A percentile compares a stretch with the other conserved stretches of the same genome.
These are phyloP conservation scores for Tympanuchus pallidicinctus DNA, from an alignment of 2,113 vertebrate genomes.

Conservation along the genomic window DNA sequence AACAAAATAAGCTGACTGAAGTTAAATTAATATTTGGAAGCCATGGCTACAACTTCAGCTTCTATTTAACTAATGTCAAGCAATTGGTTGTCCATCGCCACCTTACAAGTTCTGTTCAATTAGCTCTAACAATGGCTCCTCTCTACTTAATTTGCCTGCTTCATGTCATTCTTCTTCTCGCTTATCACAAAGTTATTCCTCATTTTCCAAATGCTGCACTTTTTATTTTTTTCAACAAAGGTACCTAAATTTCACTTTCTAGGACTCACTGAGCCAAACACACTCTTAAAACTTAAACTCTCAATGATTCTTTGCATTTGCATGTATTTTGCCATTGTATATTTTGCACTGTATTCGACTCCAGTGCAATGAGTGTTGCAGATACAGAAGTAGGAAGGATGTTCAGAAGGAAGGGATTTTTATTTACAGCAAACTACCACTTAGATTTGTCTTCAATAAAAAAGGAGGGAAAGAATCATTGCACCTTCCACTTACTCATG, in stretches of 20 bases:
- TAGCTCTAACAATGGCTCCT: background rate
- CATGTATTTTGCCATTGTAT: background rate
- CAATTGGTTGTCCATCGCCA: background rate
- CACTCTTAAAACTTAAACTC: background rate
- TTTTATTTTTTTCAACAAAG: background rate
- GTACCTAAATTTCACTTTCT: background rate
- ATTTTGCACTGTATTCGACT: background rate
- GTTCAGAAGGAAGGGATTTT: background rate
- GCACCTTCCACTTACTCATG: background rate
- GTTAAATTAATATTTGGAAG: background rate
- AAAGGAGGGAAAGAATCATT: background rate
- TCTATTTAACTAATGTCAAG: background rate
- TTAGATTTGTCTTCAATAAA: background rate
- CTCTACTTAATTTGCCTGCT: background rate
- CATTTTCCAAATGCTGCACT: background rate
- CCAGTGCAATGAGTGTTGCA: background rate
- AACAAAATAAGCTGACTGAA: background rate
- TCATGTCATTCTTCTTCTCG: background rate
- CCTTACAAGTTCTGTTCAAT: background rate
- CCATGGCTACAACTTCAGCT: background rate
- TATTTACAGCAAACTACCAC: background rate
- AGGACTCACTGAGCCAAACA: background rate
- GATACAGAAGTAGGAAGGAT: background rate
- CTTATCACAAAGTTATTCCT: background rate
- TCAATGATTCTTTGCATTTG: background rate